Percentiles rank a stretch among this genome's conserved stretches.
These are phyloP conservation scores for Champsocephalus gunnari DNA, from an alignment of 2,797 vertebrate species.

Conservation along the genomic window DNA sequence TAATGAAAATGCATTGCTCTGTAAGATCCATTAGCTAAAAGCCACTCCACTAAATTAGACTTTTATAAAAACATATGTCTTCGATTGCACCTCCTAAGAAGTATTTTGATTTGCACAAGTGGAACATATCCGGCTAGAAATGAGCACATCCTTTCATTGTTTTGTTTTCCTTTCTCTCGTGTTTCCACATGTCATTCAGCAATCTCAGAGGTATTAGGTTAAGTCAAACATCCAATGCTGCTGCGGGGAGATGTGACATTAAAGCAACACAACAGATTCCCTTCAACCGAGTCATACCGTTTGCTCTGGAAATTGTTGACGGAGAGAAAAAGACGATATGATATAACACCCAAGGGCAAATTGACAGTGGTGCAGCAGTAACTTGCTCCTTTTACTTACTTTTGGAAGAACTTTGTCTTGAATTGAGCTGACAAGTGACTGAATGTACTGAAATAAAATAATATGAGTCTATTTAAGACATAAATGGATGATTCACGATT, in stretches of 20 bases:
- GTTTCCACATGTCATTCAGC: slow-evolving; percentile 19
- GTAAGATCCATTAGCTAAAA: slow-evolving; percentile 17
- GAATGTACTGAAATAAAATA: neutral
- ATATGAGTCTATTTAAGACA: neutral
- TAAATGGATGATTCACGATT: neutral
- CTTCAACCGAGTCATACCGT: slow-evolving; percentile 4
- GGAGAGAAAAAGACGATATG: slow-evolving; percentile 15
- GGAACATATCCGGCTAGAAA: slow-evolving; percentile 1
- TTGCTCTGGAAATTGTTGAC: slow-evolving; percentile 26
- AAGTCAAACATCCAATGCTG: slow-evolving; percentile 43
- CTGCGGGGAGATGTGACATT: slow-evolving; percentile 20
- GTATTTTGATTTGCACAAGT: slow-evolving; percentile 8
- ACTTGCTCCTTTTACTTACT: slow-evolving; percentile 6
- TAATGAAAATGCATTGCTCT: slow-evolving; percentile 25
- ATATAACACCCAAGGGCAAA: slow-evolving; percentile 23
- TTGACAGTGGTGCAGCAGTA: neutral
- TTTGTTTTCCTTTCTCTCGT: slow-evolving; percentile 10
- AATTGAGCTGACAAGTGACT: neutral
- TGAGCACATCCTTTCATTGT: neutral
- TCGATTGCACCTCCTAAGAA: neutral
- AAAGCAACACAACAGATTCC: slow-evolving; percentile 22
- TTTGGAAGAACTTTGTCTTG: neutral
- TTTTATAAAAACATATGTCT: neutral
- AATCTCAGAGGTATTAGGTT: slow-evolving; percentile 35
- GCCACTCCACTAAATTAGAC: slow-evolving; percentile 19